Evolutionary conservation across 2,888 invertebrate species (phyloP).

Genomic region (Trachelus troglodyta): DNA sequence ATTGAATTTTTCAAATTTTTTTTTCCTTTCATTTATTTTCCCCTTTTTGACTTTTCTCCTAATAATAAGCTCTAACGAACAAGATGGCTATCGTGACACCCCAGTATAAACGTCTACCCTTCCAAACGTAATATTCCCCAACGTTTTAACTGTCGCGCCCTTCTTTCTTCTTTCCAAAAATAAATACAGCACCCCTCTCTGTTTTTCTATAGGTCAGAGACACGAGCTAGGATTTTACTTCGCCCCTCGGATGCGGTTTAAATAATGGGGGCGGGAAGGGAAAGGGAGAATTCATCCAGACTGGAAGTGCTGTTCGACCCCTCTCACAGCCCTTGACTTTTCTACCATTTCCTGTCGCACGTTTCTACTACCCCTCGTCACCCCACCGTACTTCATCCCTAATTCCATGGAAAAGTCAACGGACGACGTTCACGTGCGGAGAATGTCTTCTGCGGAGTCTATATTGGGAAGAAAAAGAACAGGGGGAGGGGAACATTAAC

Average conservation of each 20-base stretch:
- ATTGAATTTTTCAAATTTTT: neutral
- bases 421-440: slow-evolving; percentile 33
- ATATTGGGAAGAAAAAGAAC: neutral
- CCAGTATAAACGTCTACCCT: no score
- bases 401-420: slow-evolving; percentile 14
- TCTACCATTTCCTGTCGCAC: slow-evolving; percentile 36
- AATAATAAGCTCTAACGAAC: slow-evolving; percentile 2
- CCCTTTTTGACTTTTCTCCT: neutral
- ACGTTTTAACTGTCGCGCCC: no score
- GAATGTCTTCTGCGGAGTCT: slow-evolving; percentile 3
- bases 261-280: slow-evolving; percentile 12
- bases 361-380: slow-evolving; percentile 23
- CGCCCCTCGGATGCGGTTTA: slow-evolving; percentile 10
- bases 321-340: neutral
- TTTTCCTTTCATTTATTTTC: neutral
- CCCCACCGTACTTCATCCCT: no score
- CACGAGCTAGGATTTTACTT: slow-evolving; percentile 13
- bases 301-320: slow-evolving; percentile 14
- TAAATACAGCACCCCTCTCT: slow-evolving; percentile 5
- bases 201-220: neutral
- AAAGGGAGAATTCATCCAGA: neutral
- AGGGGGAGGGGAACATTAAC: neutral
- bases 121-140: no score
- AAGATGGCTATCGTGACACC: slow-evolving; percentile 1
- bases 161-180: neutral